A percentile compares a stretch with the other conserved stretches of the same genome.
Evolutionary conservation across 2,888 invertebrate species (phyloP).

Genomic region (Amphipyra tragopoginis): DNA sequence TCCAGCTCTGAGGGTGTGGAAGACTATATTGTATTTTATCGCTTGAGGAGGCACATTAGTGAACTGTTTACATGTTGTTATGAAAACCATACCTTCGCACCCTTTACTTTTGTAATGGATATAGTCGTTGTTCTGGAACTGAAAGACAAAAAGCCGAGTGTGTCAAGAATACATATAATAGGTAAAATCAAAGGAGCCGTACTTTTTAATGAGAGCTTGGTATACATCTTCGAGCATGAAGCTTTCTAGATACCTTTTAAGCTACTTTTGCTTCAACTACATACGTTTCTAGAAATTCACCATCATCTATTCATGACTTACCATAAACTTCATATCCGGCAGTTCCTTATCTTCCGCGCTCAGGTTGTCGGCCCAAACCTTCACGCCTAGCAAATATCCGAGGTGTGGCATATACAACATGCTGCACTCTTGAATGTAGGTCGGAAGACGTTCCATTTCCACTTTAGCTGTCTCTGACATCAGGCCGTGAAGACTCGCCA

Average conservation of each 20-base stretch:
- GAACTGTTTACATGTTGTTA: too few relatives aligned
- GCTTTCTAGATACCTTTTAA: too few relatives aligned
- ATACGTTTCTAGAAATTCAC: not conserved
- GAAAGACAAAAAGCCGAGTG: slow-evolving; percentile 56
- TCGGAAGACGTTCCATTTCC: slow-evolving; percentile 92
- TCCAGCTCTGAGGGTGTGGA: slow-evolving; percentile 91
- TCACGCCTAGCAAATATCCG: slow-evolving; percentile 94
- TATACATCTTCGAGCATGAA: too few relatives aligned
- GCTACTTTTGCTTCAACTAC: not conserved
- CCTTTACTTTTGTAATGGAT: slow-evolving; percentile 93
- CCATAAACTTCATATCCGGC: slow-evolving; percentile 93
- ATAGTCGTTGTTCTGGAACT: slow-evolving; percentile 92
- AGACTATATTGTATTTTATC: not conserved
- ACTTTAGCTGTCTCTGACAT: slow-evolving; percentile 93
- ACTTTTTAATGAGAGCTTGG: too few relatives aligned
- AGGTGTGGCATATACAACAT: slow-evolving; percentile 93
- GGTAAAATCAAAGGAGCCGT: too few relatives aligned
- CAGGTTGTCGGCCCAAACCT: slow-evolving; percentile 90
- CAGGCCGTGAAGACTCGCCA: slow-evolving; percentile 92
- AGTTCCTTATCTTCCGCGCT: slow-evolving; percentile 89
- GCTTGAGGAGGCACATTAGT: too few relatives aligned
- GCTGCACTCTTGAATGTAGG: slow-evolving; percentile 91
- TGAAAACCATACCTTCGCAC: slow-evolving; percentile 86
- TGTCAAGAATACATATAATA: too few relatives aligned
- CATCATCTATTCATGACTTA: slow-evolving; percentile 64